A percentile compares a stretch with the other conserved stretches of the same genome.
These are phyloP conservation scores for Columbina picui DNA, from an alignment of 2,113 vertebrate genomes.

Conservation along the genomic window DNA sequence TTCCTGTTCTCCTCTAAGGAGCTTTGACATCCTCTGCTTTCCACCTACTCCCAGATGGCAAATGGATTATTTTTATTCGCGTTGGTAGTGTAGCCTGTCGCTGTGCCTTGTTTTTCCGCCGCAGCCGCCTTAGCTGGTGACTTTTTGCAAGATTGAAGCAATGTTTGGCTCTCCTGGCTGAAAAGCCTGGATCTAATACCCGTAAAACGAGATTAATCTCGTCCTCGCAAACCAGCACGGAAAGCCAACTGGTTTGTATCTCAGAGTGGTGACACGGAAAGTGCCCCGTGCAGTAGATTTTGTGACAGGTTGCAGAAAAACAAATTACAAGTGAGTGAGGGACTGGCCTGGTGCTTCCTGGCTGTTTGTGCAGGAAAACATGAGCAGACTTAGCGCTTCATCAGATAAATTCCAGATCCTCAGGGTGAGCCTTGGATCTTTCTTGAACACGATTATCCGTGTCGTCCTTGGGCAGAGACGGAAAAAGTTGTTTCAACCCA, in stretches of 20 bases:
- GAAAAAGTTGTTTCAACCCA: not conserved
- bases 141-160: not conserved
- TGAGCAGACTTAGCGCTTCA: not conserved
- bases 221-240: not conserved
- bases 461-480: not conserved
- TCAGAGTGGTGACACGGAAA: not conserved
- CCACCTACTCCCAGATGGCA: slow-evolving; percentile 11
- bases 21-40: not conserved
- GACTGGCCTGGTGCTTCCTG: not conserved
- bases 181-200: not conserved
- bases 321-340: not conserved
- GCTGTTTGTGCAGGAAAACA: not conserved
- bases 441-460: not conserved
- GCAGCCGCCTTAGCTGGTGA: not conserved
- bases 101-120: not conserved
- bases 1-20: not conserved
- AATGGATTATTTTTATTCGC: not conserved
- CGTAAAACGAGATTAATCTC: not conserved
- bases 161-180: not conserved
- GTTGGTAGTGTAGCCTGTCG: not conserved
- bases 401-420: not conserved
- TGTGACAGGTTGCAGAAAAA: not conserved
- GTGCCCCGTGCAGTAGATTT: fast-evolving
- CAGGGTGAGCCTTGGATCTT: not conserved
- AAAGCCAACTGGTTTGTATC: not conserved